phyloP scores from a whole-genome alignment of 1,140 invertebrate genomes.

The Bombus superbus region DNA sequence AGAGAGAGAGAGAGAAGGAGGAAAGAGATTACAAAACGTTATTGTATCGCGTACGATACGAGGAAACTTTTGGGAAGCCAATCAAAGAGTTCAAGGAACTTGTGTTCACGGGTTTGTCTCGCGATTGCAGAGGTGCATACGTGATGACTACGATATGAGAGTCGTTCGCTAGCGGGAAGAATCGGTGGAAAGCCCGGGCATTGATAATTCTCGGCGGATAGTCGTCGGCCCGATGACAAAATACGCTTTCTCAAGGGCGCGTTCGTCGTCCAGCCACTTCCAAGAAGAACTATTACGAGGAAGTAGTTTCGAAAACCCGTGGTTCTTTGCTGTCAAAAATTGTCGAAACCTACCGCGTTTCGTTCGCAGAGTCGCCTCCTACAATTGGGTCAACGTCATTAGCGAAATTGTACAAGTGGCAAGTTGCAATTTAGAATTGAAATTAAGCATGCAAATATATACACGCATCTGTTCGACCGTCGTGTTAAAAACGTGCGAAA shows the following conservation, averaged over 20 bases:
- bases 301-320: slow-evolving; percentile 22
- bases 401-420: too few relatives aligned
- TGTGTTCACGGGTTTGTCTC: not conserved
- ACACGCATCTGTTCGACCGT: too few relatives aligned
- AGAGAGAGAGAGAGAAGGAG: not conserved
- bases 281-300: slow-evolving; percentile 29
- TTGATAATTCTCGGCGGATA: slow-evolving; percentile 51
- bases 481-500: too few relatives aligned
- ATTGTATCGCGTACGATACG: not conserved
- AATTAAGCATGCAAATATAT: too few relatives aligned
- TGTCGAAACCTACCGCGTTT: not conserved
- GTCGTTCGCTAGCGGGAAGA: slow-evolving; percentile 15
- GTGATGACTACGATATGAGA: not conserved
- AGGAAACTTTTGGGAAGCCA: not conserved
- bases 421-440: too few relatives aligned
- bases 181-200: slow-evolving; percentile 45
- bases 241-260: slow-evolving; percentile 45
- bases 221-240: slow-evolving; percentile 53
- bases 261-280: slow-evolving; percentile 17
- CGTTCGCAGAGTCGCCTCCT: not conserved
- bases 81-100: slow-evolving; percentile 16
- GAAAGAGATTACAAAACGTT: not conserved
- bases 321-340: not conserved
- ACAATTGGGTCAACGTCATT: too few relatives aligned
- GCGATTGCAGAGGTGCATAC: not conserved